A percentile compares a stretch with the other conserved stretches of the same genome.
Conservation (phyloP, 2,888 invertebrate genomes). For the Vannuccia rotundouncinata region DNA sequence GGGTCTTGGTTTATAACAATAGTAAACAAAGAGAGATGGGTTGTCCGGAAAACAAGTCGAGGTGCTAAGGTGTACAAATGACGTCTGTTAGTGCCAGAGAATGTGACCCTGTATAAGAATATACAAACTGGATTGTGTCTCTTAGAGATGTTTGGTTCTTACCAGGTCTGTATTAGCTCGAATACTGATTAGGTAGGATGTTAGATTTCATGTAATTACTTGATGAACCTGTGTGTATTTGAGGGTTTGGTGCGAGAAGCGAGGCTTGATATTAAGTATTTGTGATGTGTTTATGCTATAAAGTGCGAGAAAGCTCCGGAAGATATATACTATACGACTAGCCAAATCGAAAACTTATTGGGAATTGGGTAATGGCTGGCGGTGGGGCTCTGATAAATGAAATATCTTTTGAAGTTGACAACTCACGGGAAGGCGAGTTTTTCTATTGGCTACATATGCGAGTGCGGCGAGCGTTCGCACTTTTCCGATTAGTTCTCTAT, state of each 20-base stretch:
- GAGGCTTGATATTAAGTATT: background rate
- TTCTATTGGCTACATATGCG: background rate
- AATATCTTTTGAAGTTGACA: background rate
- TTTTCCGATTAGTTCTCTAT: background rate
- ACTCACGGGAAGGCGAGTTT: background rate
- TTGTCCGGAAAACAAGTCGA: constrained; percentile 18
- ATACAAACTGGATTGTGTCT: constrained; percentile 4
- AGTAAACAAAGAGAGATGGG: background rate
- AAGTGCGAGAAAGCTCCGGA: background rate
- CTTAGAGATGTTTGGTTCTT: background rate
- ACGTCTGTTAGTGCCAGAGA: background rate
- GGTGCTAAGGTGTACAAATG: background rate
- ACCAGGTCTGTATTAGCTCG: background rate
- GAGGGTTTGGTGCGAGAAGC: background rate
- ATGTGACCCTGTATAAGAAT: constrained; percentile 11
- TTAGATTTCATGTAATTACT: background rate
- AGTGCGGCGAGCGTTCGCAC: constrained; percentile 6
- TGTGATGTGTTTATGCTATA: constrained; percentile 8
- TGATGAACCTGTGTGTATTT: constrained; percentile 1
- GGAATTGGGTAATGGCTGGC: background rate
- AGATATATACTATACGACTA: background rate
- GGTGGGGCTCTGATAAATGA: background rate
- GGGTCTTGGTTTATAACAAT: constrained; percentile 20
- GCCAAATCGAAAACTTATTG: background rate
- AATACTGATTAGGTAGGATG: constrained; percentile 1